Conservation (phyloP, 2,888 invertebrate species). For the Tipula lateralis region DNA sequence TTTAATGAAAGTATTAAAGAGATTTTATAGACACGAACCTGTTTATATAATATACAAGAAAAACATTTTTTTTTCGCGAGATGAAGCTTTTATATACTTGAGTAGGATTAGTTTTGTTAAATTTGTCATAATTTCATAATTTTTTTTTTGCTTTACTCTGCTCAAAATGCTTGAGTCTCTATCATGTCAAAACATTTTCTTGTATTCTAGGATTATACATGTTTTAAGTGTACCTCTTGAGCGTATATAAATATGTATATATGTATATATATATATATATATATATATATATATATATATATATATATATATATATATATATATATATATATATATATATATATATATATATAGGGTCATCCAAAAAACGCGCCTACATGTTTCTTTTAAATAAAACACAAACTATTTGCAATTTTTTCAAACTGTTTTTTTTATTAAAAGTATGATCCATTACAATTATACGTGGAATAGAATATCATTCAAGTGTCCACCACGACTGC, state of each 20-base stretch:
- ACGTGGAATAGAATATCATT: too few relatives aligned
- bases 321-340: too few relatives aligned
- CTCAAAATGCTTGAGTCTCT: neutral
- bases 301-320: too few relatives aligned
- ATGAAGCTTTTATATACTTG: conserved; percentile 6
- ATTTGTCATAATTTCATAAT: neutral
- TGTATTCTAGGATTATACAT: neutral
- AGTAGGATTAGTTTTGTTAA: conserved; percentile 3
- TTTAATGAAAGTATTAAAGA: conserved; percentile 19
- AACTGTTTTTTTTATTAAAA: too few relatives aligned
- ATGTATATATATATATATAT: too few relatives aligned
- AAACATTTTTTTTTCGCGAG: neutral
- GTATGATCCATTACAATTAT: too few relatives aligned
- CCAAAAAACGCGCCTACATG: too few relatives aligned
- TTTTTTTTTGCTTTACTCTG: neutral
- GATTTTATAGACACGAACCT: conserved; percentile 19
- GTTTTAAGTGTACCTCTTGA: neutral
- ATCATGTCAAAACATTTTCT: neutral
- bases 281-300: too few relatives aligned
- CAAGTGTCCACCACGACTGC: too few relatives aligned
- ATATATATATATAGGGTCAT: too few relatives aligned
- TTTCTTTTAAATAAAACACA: too few relatives aligned
- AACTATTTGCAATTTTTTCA: too few relatives aligned
- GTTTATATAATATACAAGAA: neutral
- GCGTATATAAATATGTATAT: neutral